A percentile compares a stretch with the other conserved stretches of the same genome.
These are phyloP conservation scores for Shinisaurus crocodilurus DNA, from an alignment of 2,113 vertebrate species.

Conservation along the genomic window DNA sequence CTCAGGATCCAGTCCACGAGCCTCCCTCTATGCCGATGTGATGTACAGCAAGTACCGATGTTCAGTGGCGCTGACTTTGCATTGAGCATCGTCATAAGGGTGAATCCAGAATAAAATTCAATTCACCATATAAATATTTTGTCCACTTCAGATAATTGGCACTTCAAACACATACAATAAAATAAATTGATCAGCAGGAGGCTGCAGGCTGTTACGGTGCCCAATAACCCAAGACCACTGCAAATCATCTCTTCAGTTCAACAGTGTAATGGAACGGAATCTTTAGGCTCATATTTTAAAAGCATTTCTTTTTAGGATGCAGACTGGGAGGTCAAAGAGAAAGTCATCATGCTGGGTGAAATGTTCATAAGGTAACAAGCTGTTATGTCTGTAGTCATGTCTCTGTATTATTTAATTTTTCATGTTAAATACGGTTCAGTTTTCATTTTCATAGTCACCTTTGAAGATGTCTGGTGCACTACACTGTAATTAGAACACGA, in stretches of 20 bases:
- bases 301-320: neutral
- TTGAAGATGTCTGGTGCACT: neutral
- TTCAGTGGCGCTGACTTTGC: neutral
- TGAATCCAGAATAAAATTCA: neutral
- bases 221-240: neutral
- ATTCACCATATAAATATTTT: slow-evolving; percentile 2
- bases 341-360: neutral
- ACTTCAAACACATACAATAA: neutral
- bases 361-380: neutral
- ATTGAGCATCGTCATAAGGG: neutral
- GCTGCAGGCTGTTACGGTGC: neutral
- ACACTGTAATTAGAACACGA: neutral
- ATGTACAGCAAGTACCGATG: neutral
- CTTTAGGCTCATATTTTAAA: neutral
- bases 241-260: neutral
- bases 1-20: neutral
- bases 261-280: neutral
- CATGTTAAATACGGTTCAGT: slow-evolving; percentile 9
- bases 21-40: neutral
- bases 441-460: neutral
- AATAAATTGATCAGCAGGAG: neutral
- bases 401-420: slow-evolving; percentile 2
- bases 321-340: neutral
- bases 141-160: neutral
- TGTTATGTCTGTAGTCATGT: neutral